A percentile compares a stretch with the other conserved stretches of the same genome.
phyloP scores from a whole-genome alignment of 2,888 invertebrate species.

The Gastrophysa polygoni region DNA sequence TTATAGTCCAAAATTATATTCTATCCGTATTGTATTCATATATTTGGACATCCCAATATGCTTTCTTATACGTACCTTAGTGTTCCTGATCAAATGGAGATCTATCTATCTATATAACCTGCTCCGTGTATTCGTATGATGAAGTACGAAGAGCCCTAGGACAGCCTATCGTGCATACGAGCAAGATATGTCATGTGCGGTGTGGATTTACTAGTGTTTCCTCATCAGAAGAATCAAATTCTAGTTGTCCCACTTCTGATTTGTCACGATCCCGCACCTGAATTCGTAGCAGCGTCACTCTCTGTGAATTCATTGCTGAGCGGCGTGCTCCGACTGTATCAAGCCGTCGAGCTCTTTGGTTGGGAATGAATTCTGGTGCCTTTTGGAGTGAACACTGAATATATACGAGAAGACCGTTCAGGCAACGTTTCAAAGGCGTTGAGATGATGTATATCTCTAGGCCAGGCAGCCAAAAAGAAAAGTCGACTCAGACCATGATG shows the following conservation, averaged over 20 bases:
- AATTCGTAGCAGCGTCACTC: no score
- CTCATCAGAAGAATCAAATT: no score
- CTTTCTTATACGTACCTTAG: no score
- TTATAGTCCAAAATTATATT: no score
- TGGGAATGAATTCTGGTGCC: neutral
- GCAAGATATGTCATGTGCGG: no score
- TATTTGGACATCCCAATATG: no score
- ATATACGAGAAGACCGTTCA: conserved; percentile 4
- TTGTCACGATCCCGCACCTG: no score
- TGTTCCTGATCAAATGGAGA: no score
- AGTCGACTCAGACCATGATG: neutral
- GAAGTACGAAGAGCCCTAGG: neutral
- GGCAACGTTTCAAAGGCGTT: conserved; percentile 8
- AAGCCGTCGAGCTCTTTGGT: neutral
- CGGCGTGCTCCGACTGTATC: neutral
- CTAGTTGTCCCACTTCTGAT: no score
- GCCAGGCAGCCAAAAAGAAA: neutral
- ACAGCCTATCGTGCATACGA: neutral
- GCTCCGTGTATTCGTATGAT: neutral
- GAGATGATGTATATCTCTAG: neutral
- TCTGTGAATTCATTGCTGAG: neutral
- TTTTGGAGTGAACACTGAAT: conserved; percentile 13
- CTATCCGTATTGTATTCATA: no score
- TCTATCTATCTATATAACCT: no score
- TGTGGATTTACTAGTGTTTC: no score